Conservation (phyloP, 2,888 invertebrate genomes). For the Synergus japonicus region DNA sequence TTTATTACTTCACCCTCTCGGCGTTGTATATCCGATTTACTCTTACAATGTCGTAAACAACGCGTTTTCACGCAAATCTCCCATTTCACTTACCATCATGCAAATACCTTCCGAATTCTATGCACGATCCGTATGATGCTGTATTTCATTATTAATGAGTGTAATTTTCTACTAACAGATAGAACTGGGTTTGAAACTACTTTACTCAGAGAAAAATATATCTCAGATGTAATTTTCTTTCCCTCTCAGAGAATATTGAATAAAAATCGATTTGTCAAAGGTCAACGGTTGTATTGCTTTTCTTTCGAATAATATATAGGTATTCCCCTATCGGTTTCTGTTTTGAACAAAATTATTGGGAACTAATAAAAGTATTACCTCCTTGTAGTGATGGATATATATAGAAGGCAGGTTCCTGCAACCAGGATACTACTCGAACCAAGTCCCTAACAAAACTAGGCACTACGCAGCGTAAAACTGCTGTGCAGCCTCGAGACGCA, state of each 20-base stretch:
- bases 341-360: constrained; percentile 47
- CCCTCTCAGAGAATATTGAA: no score
- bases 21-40: constrained; percentile 20
- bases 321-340: neutral
- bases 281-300: no score
- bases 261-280: no score
- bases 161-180: neutral
- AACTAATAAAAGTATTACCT: constrained; percentile 78
- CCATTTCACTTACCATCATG: neutral
- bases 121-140: neutral
- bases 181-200: no score
- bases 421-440: constrained; percentile 87
- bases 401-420: constrained; percentile 86
- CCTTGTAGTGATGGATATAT: constrained; percentile 87
- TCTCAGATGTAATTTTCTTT: no score
- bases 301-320: no score
- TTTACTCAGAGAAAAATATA: no score
- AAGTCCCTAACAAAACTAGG: constrained; percentile 87
- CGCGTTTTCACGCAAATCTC: constrained; percentile 23
- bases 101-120: constrained; percentile 13
- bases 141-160: neutral
- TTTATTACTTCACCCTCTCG: constrained; percentile 46
- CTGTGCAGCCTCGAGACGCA: constrained; percentile 85
- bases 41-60: constrained; percentile 12
- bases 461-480: constrained; percentile 85